A percentile compares a stretch with the other conserved stretches of the same genome.
phyloP scores from a whole-genome alignment of 2,888 invertebrate genomes.

The Pterobdella sp. region DNA sequence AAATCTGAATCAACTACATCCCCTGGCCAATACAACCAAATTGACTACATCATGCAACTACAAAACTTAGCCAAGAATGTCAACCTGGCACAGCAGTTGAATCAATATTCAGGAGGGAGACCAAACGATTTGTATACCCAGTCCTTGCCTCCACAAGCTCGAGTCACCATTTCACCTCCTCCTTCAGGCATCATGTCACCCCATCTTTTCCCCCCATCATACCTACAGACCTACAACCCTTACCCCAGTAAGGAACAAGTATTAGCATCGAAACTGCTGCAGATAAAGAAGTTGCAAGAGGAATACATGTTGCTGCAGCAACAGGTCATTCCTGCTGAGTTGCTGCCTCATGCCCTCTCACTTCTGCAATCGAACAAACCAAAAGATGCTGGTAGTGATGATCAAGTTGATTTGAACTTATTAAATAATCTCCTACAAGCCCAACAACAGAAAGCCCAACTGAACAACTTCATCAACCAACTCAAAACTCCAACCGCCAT shows the following conservation, averaged over 20 bases:
- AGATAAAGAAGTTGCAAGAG: conserved; percentile 26
- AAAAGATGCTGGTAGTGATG: not conserved
- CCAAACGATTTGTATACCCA: conserved; percentile 26
- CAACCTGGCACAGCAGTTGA: conserved; percentile 18
- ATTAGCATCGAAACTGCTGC: not conserved
- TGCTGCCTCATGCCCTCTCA: conserved; percentile 18
- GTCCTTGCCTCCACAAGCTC: conserved; percentile 23
- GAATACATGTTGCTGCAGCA: conserved; percentile 21
- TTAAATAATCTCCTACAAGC: not conserved
- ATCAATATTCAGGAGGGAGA: conserved; percentile 10
- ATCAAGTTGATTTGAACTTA: not conserved
- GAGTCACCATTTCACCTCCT: conserved; percentile 13
- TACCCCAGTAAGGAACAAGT: conserved; percentile 2
- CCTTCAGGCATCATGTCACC: conserved; percentile 25
- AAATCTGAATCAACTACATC: not conserved
- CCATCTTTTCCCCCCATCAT: conserved; percentile 11
- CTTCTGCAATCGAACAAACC: conserved; percentile 1
- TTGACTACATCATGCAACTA: conserved; percentile 12
- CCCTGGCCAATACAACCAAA: not conserved
- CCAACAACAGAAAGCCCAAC: conserved; percentile 15
- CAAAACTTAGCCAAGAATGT: not conserved
- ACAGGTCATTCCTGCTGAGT: conserved; percentile 7
- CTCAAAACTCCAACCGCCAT: not conserved
- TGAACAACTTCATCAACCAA: not conserved
- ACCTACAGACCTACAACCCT: not conserved